Base-by-base conservation (phyloP, 2,888 invertebrate species). In the Baccha elongata region DNA sequence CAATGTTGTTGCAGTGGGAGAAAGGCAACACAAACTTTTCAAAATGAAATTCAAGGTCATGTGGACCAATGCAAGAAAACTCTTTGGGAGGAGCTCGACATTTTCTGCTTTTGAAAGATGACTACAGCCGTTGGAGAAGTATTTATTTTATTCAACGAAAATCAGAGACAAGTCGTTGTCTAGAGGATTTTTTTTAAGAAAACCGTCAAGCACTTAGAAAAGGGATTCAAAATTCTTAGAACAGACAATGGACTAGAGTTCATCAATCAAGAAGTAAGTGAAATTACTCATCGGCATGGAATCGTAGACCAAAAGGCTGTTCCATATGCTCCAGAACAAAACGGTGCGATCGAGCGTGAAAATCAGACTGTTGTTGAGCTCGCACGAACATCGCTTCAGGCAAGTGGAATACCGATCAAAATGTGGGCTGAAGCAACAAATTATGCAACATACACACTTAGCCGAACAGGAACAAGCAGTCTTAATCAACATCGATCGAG, bases 341-440 rank as follows among this genome's bases (percentile, higher is more conserved):
- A 78, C 29, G 78, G 84, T 17, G 3, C 11, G 3, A 65, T 46
- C 11, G 81, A 85, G 46, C 53, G 78, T 19, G 81, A 79, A 15
- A 85, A 69, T 35, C 26, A 78, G 29, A 83, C 85, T 7, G 17
- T 81, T 0, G 69, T 78, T 4, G 85, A 83, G 23, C 15, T 68
- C 7, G 62, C 78, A 13, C 53, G 84, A 40, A 65, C 84, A 13
- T 64, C 76, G 67, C 23, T 74, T 10, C 58, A 71, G 50, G 44
- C 65, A 17, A 62, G 44, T 64, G 86, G 85, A 0, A 21, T 87
- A 3, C 23, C 62, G 3, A 75, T 78, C 23, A 80, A 76, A 17
- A 75, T 89, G 3, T 89, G 89, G 89, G 88, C 89, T 10, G 89
- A 90, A 85, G 89, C 89, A 0, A 86, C 88, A 0, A 85, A 86